Evolutionary conservation across 1,140 invertebrate genomes (phyloP).

Genomic region (Aphelenchoides fujianensis): DNA sequence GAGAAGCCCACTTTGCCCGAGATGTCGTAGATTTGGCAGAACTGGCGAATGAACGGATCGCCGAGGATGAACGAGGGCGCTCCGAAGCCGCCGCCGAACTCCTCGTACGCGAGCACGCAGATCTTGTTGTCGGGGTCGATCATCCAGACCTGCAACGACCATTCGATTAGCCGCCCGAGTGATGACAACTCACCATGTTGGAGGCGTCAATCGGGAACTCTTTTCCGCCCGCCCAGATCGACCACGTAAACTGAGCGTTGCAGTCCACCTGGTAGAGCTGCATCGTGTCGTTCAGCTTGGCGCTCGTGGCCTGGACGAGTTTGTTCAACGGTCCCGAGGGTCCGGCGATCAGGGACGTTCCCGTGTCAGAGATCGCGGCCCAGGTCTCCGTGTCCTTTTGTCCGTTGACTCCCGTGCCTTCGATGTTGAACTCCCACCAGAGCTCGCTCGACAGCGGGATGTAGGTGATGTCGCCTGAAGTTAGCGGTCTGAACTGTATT

Average conservation of each 20-base stretch:
- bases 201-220: slow-evolving; percentile 1
- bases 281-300: not conserved
- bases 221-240: not conserved
- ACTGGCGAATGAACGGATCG: slow-evolving; percentile 42
- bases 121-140: not conserved
- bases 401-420: not conserved
- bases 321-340: not conserved
- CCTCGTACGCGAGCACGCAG: not conserved
- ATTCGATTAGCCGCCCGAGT: too few species aligned
- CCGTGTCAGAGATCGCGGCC: slow-evolving; percentile 38
- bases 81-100: slow-evolving; percentile 25
- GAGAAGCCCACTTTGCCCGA: not conserved
- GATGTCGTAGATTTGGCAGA: slow-evolving; percentile 40
- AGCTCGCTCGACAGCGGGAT: not conserved
- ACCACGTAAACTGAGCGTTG: slow-evolving; percentile 3
- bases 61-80: slow-evolving; percentile 40
- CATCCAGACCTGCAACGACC: too few species aligned
- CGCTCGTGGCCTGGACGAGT: not conserved
- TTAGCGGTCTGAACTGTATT: not conserved
- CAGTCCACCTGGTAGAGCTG: not conserved
- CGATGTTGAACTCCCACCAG: slow-evolving; percentile 23
- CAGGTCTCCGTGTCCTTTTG: slow-evolving; percentile 12
- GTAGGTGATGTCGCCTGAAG: not conserved
- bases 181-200: too few species aligned
- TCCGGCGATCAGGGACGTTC: slow-evolving; percentile 21